A percentile compares a stretch with the other conserved stretches of the same genome.
Conservation (phyloP, 2,113 vertebrate species). For the Cryptotis parvus region DNA sequence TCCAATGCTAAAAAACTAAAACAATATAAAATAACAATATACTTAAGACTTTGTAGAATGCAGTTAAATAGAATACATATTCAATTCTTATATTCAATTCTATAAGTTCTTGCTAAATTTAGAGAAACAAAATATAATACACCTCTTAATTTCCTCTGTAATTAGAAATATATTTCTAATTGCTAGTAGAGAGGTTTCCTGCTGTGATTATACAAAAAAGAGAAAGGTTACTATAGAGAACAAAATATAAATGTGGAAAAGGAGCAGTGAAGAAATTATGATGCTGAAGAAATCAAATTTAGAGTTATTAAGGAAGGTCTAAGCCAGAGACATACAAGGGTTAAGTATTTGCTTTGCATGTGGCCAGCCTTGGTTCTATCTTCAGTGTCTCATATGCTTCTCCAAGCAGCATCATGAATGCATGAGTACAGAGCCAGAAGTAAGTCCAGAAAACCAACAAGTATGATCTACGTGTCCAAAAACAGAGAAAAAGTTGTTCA, state of each 20-base stretch:
- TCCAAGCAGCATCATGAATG: no score
- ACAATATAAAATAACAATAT: slow-evolving; percentile 30
- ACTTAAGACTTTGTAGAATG: neutral
- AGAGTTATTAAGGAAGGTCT: slow-evolving; percentile 34
- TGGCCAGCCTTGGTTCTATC: no score
- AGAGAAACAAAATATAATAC: neutral
- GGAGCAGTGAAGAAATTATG: slow-evolving; percentile 56
- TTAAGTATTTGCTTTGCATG: no score
- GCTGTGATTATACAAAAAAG: slow-evolving; percentile 56
- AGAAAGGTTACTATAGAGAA: slow-evolving; percentile 56
- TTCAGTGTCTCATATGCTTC: no score
- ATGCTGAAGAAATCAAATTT: slow-evolving; percentile 59
- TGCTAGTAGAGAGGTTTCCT: slow-evolving; percentile 26
- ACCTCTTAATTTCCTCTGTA: slow-evolving; percentile 51
- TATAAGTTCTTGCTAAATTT: neutral
- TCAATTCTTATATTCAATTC: slow-evolving; percentile 8
- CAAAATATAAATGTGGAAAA: slow-evolving; percentile 19
- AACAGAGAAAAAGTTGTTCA: no score
- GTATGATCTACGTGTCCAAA: no score
- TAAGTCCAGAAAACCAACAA: no score
- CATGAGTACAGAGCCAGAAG: no score
- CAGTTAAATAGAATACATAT: neutral
- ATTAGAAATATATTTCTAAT: slow-evolving; percentile 41
- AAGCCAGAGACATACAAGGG: no score
- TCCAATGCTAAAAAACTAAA: slow-evolving; percentile 13